Evolutionary conservation across 2,797 vertebrate genomes (phyloP).

Genomic region (Neoniphon sammara): DNA sequence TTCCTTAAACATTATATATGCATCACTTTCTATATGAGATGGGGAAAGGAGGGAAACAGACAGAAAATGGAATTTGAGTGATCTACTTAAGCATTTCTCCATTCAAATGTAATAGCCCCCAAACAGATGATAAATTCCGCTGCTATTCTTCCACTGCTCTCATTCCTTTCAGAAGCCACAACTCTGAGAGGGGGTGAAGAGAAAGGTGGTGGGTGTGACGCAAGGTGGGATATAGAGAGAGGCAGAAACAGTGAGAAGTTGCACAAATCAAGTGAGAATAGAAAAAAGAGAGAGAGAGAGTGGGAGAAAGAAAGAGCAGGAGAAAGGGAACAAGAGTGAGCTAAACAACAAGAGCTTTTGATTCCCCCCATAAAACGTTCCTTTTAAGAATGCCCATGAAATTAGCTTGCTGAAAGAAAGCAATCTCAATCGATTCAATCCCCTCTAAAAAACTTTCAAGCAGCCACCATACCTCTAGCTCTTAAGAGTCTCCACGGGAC

Average conservation of each 20-base stretch:
- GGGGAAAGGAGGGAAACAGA: conserved; percentile 22
- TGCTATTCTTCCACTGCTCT: conserved; percentile 28
- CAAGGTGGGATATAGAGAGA: conserved; percentile 6
- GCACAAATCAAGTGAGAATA: conserved; percentile 66
- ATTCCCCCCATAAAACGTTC: conserved; percentile 70
- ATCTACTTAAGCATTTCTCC: conserved; percentile 67
- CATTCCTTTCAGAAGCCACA: conserved; percentile 46
- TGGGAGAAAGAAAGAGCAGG: conserved; percentile 42
- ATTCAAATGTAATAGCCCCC: conserved; percentile 67
- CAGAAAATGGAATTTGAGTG: conserved; percentile 49
- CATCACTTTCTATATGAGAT: conserved; percentile 9
- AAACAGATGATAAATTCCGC: conserved; percentile 48
- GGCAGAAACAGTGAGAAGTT: conserved; percentile 43
- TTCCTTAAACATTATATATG: too few relatives aligned
- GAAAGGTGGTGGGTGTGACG: conserved; percentile 23
- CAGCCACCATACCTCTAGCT: conserved; percentile 67
- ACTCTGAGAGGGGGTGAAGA: conserved; percentile 15
- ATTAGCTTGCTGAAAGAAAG: conserved; percentile 78
- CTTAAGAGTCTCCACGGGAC: conserved; percentile 71
- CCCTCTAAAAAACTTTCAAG: conserved; percentile 69
- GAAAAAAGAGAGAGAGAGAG: conserved; percentile 39
- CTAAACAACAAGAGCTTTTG: conserved; percentile 71
- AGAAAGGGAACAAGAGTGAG: conserved; percentile 59
- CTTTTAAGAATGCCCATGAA: conserved; percentile 78
- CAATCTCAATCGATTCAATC: conserved; percentile 79